Percentiles rank a stretch among this genome's conserved stretches.
phyloP scores from a whole-genome alignment of 2,888 invertebrate species.

The Eledona agricola region DNA sequence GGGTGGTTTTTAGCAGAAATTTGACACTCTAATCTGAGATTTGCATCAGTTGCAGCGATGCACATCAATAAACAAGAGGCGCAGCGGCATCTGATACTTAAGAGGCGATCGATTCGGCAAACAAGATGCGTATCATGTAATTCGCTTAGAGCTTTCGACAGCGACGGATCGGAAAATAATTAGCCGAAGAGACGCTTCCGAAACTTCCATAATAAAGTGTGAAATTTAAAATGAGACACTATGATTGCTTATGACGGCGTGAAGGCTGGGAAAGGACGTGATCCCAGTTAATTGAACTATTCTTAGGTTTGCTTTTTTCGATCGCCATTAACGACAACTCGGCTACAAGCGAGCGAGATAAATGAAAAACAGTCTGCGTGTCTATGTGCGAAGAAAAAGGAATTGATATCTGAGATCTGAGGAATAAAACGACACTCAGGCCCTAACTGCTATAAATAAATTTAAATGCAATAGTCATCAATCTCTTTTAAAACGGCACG shows the following conservation, averaged over 20 bases:
- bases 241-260: conserved; percentile 10
- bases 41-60: too few species aligned
- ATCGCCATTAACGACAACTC: too few species aligned
- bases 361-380: conserved; percentile 21
- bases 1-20: conserved; percentile 12
- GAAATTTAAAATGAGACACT: conserved; percentile 22
- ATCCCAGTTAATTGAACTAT: conserved; percentile 7
- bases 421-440: conserved; percentile 23
- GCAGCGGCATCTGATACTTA: too few species aligned
- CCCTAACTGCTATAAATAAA: conserved; percentile 35
- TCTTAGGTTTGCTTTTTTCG: conserved; percentile 3
- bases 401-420: conserved; percentile 29
- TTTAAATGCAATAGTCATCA: conserved; percentile 36
- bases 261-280: conserved; percentile 9
- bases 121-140: too few species aligned
- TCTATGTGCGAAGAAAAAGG: conserved; percentile 20
- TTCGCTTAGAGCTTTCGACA: too few species aligned
- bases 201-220: conserved; percentile 15
- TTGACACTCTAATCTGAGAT: conserved; percentile 3
- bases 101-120: too few species aligned
- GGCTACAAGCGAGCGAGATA: conserved; percentile 4
- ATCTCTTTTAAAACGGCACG: conserved; percentile 31
- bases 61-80: too few species aligned
- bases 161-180: too few species aligned
- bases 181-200: not conserved